Conservation (phyloP, 2,797 vertebrate species). For the Melanotaenia boesemani region DNA sequence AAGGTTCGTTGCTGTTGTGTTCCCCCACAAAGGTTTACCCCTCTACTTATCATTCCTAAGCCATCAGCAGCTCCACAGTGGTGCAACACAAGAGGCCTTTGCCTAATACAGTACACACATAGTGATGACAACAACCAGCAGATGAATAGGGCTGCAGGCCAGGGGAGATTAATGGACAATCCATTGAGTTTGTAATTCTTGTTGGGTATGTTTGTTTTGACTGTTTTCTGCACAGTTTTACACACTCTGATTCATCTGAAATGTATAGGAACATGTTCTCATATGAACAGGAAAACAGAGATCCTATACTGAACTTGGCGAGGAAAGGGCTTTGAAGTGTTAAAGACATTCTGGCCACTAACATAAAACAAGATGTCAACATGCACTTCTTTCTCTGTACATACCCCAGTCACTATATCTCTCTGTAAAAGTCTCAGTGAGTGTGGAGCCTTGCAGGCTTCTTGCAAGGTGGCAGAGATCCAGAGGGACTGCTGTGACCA, state of each 20-base stretch:
- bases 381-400: conserved; percentile 31
- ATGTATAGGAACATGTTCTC: background rate
- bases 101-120: conserved; percentile 60
- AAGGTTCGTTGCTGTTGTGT: conserved; percentile 29
- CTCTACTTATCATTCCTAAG: conserved; percentile 75
- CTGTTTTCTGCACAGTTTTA: conserved; percentile 42
- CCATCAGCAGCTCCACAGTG: conserved; percentile 67
- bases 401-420: conserved; percentile 13
- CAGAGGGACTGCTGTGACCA: conserved; percentile 58
- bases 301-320: background rate
- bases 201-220: conserved; percentile 59
- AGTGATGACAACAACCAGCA: conserved; percentile 63
- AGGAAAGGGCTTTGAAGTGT: conserved; percentile 42
- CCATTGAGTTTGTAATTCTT: conserved; percentile 49
- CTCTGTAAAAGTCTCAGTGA: conserved; percentile 41
- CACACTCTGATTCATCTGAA: conserved; percentile 28
- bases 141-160: conserved; percentile 50
- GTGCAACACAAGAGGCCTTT: conserved; percentile 59
- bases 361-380: conserved; percentile 66
- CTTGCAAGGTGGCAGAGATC: conserved; percentile 62
- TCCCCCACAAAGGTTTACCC: conserved; percentile 66
- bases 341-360: conserved; percentile 38
- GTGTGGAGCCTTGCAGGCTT: conserved; percentile 43
- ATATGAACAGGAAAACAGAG: background rate
- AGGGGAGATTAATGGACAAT: conserved; percentile 57